Base-by-base conservation (phyloP, 2,113 vertebrate genomes). In the Datnioides undecimradiatus region DNA sequence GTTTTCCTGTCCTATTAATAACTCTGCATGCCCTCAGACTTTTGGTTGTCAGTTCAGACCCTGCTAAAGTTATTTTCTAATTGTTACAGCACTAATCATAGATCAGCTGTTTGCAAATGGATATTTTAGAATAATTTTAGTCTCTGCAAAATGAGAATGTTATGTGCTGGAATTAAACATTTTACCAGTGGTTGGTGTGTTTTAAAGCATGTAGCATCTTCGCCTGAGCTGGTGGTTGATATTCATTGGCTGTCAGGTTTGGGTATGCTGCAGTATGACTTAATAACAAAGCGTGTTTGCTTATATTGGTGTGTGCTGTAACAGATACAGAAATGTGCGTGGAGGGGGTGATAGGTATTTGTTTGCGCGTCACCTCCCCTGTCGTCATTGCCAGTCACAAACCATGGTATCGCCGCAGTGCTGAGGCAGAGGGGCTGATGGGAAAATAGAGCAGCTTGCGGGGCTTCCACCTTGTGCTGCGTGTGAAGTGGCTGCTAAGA, bases 401-500 rank as follows among this genome's bases (percentile, higher is more conserved):
- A 31, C 57, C 8, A 0, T 34, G 36, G 29, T 45, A 55, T 65
- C 75, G 64, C 38, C 74, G 73, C 65, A 19, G 54, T 13, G 8
- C 10, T 14, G 73, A 73, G 60, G 77, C 45, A 9, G 77, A 78
- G 64, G 83, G 51, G 69, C 34, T 64, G 69, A 43, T 11, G 71
- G 52, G 81, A 75, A 74, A 87, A 81, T 38, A 55, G 79, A 62
- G 69, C 2, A 43, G 62, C 82, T 65, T 0, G 79, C 21, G 77
- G 84, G 91, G 88, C 88, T 79, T 89, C 90, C 88, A 91, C 93
- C 91, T 93, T 91, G 90, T 74, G 80, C 85, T 85, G 88, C 4
- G 94, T 95, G 95, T 95, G 93, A 93, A 96, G 94, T 94, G 95
- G 95, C 96, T 96, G 93, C 93, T 95, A 94, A 96, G 90, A 95